phyloP scores from a whole-genome alignment of 2,797 vertebrate species.

The Knipowitschia caucasica region DNA sequence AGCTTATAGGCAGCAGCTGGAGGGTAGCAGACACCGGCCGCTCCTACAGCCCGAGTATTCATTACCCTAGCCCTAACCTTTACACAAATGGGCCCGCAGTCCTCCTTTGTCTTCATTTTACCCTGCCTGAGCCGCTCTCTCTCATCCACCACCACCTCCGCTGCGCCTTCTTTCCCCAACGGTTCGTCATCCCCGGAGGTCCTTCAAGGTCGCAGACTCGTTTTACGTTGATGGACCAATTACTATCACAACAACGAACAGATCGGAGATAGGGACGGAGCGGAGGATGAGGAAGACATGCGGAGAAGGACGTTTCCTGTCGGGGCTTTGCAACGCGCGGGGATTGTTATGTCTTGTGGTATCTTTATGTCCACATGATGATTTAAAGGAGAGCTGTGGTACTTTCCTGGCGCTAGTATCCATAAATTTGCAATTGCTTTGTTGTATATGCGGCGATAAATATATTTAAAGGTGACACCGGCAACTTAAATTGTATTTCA shows the following conservation, averaged over 20 bases:
- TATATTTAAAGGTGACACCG: too few species aligned
- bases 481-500: too few species aligned
- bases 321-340: not conserved
- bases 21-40: constrained; percentile 66
- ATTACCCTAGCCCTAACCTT: constrained; percentile 80
- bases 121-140: constrained; percentile 29
- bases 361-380: not conserved
- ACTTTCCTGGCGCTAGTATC: too few species aligned
- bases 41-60: constrained; percentile 73
- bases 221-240: constrained; percentile 57
- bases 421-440: too few species aligned
- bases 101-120: constrained; percentile 78
- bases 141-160: constrained; percentile 1
- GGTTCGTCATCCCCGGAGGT: constrained; percentile 64
- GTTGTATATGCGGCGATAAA: too few species aligned
- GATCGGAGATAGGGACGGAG: constrained; percentile 13
- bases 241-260: constrained; percentile 29
- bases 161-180: constrained; percentile 14
- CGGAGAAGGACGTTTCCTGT: constrained; percentile 9
- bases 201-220: constrained; percentile 60
- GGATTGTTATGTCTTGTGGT: not conserved
- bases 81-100: constrained; percentile 75
- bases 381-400: too few species aligned
- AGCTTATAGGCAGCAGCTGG: constrained; percentile 77
- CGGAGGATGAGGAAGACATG: constrained; percentile 8